phyloP scores from a whole-genome alignment of 2,888 invertebrate genomes.

The Agrilus cyanescens region DNA sequence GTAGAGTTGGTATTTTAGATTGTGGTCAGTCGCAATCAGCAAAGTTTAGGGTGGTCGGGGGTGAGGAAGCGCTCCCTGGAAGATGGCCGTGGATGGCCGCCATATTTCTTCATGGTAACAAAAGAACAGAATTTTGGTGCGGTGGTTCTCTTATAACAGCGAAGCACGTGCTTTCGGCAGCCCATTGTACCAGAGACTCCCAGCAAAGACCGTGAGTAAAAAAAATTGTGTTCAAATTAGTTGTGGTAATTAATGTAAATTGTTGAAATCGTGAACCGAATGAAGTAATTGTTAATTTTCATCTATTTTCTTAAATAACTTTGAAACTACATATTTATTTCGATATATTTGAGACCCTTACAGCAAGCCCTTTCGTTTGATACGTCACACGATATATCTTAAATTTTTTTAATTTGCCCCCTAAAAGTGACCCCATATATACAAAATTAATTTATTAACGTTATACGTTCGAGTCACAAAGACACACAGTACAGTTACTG shows the following conservation, averaged over 20 bases:
- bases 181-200: conserved; percentile 86
- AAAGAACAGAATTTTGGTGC: conserved; percentile 85
- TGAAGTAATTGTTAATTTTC: no score
- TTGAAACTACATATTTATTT: no score
- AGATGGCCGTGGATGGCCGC: conserved; percentile 97
- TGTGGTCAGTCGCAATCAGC: conserved; percentile 75
- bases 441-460: no score
- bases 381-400: no score
- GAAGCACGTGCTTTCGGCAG: conserved; percentile 75
- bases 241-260: background rate
- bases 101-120: conserved; percentile 76
- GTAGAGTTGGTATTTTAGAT: conserved; percentile 42
- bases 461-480: no score
- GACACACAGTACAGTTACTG: no score
- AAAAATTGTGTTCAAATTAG: background rate
- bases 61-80: conserved; percentile 70
- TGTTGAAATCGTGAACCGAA: no score
- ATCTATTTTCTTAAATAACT: no score
- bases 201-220: conserved; percentile 72
- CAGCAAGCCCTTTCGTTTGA: no score
- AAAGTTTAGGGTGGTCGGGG: conserved; percentile 83
- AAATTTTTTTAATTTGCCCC: no score
- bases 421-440: no score
- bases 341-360: no score
- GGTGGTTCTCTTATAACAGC: conserved; percentile 79